Evolutionary conservation across 2,113 vertebrate species (phyloP).

Genomic region (Trichechus manatus): DNA sequence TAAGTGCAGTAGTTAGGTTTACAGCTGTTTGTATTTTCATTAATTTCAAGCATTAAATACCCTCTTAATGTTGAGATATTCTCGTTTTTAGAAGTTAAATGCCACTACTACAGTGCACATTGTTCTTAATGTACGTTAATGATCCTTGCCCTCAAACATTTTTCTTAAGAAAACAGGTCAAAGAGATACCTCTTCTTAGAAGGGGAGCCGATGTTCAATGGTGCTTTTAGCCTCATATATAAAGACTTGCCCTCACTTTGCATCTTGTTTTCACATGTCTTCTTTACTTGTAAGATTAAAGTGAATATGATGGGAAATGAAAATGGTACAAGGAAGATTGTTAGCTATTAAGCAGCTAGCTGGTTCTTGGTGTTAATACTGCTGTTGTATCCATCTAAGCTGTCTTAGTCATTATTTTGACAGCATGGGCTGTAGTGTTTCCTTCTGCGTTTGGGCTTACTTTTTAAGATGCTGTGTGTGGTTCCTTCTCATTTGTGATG

Average conservation of each 20-base stretch:
- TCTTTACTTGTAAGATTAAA: constrained; percentile 48
- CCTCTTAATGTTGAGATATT: not conserved
- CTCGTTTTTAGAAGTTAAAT: constrained; percentile 8
- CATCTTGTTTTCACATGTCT: constrained; percentile 52
- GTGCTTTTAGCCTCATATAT: not conserved
- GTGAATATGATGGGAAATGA: constrained; percentile 9
- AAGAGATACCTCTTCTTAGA: not conserved
- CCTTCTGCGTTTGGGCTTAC: constrained; percentile 23
- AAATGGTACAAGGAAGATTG: not conserved
- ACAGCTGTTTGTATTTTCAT: not conserved
- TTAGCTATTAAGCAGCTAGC: constrained; percentile 40
- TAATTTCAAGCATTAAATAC: not conserved
- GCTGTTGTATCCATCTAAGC: not conserved
- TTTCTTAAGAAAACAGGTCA: not conserved
- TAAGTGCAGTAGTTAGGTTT: not conserved
- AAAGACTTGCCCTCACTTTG: not conserved
- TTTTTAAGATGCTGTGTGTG: not conserved
- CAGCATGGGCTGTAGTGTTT: not conserved
- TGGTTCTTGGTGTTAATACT: constrained; percentile 29
- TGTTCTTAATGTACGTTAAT: not conserved
- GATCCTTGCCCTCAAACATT: not conserved
- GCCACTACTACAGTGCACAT: not conserved
- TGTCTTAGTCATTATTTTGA: constrained; percentile 52
- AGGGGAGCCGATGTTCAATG: not conserved
- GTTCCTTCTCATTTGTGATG: not conserved